Base-by-base conservation (phyloP, 2,888 invertebrate species). In the Melanotus villosus region DNA sequence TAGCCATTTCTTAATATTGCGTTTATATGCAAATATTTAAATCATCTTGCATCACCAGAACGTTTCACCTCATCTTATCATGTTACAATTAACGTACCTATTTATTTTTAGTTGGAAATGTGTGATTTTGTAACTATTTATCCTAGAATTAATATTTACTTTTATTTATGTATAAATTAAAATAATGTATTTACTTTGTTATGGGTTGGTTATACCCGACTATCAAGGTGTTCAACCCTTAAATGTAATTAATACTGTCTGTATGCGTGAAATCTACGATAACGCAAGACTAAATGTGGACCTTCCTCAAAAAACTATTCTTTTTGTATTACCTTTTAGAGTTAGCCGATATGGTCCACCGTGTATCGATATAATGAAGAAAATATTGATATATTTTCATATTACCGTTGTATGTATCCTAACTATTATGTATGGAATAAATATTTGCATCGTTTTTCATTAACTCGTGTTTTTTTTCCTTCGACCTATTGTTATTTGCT, bases 351-450 rank as follows among this genome's bases (percentile, higher is more conserved):
- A 18, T 50, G 74, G 75, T 80, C 80, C 81, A 80, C 79, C 78
- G 75, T 77, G 71, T 75, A 76, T 76, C 77, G 67, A 76, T 77
- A 78, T 75, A 68, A 75, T 75, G 66, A 78, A 80, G 81, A 83
- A 83, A 83, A 82, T 82, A 82, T 83, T 73, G 69, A 80, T 82
- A 80, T 83, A 84, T 84, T 84, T 84, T 84, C 84, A 80, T 83
- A 84, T 84, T 84, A 84, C 84, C 84, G 81, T 81, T 82, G 81
- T 80, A 80, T 84, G 84, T 84, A 84, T 84, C 84, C 84, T 83
- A 84, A 81, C 71, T 73, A 74, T 76, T 76, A 80, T 83, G 80
- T 84, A 83, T 82, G 80, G 78, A 84, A 84, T 84, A 84, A 84
- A 84, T 83, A 83, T 84, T 83, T 84, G 80, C 84, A 84, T 83